A percentile compares a stretch with the other conserved stretches of the same genome.
Evolutionary conservation across 2,888 invertebrate species (phyloP).

Genomic region (Strigamia crassipes): DNA sequence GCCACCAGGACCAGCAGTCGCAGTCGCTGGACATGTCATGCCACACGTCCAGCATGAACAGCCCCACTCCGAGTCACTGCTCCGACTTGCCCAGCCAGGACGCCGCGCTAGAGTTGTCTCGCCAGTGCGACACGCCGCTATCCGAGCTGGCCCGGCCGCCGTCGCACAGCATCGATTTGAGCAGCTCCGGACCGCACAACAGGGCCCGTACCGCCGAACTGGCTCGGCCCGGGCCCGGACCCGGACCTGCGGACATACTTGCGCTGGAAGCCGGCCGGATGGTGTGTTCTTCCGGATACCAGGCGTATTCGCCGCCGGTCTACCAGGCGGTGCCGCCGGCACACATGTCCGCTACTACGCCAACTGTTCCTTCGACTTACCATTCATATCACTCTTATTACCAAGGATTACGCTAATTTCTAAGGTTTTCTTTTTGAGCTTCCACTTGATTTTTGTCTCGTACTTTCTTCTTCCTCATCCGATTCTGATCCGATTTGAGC

Average conservation of each 20-base stretch:
- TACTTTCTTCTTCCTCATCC: neutral
- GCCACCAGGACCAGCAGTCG: neutral
- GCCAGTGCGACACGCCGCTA: conserved; percentile 43
- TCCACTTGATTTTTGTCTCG: neutral
- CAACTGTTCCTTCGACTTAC: conserved; percentile 49
- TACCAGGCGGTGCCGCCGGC: conserved; percentile 45
- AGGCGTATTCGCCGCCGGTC: conserved; percentile 45
- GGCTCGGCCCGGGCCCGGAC: neutral
- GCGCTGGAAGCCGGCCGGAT: conserved; percentile 36
- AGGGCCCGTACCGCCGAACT: conserved; percentile 17
- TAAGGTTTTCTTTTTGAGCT: neutral
- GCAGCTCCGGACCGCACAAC: conserved; percentile 14
- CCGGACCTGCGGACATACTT: neutral
- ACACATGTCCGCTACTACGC: conserved; percentile 45
- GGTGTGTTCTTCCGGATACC: conserved; percentile 39
- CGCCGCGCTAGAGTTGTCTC: conserved; percentile 25
- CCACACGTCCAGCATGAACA: conserved; percentile 38
- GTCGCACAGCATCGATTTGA: conserved; percentile 65
- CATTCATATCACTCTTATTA: conserved; percentile 49
- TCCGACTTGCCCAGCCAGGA: conserved; percentile 18
- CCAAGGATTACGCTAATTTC: conserved; percentile 18
- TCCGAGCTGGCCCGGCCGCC: conserved; percentile 51
- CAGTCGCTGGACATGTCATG: conserved; percentile 43
- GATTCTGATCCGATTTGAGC: neutral
- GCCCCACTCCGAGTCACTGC: conserved; percentile 36